Conservation (phyloP, 2,113 vertebrate genomes). For the Dolichotis patagonum region DNA sequence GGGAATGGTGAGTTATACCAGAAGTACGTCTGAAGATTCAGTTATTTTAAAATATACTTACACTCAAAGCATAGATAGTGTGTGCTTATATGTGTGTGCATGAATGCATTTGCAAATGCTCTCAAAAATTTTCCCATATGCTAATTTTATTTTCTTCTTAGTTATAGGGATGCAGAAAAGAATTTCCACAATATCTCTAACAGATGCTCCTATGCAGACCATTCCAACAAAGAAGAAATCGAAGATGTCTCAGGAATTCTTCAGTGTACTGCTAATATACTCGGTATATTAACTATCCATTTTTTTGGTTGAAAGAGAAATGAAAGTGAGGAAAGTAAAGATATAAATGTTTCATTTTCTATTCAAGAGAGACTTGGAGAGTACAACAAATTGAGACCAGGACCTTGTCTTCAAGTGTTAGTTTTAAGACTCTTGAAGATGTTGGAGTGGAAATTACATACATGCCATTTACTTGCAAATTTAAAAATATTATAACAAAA, state of each 20-base stretch:
- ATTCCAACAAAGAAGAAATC: constrained; percentile 91
- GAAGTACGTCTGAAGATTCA: neutral
- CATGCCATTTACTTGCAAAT: neutral
- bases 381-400: neutral
- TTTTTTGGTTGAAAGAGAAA: neutral
- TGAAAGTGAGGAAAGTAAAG: neutral
- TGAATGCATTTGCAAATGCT: neutral
- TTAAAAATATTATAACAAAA: neutral
- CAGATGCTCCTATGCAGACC: constrained; percentile 93
- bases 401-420: constrained; percentile 15
- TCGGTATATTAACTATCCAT: constrained; percentile 88
- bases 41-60: constrained; percentile 2
- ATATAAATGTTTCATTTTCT: neutral
- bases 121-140: constrained; percentile 8
- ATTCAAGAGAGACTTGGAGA: neutral
- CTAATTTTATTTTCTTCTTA: constrained; percentile 82
- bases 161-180: constrained; percentile 91
- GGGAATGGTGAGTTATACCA: neutral
- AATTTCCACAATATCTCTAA: constrained; percentile 91
- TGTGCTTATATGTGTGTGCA: neutral
- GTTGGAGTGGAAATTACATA: constrained; percentile 24
- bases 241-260: constrained; percentile 97
- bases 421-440: neutral
- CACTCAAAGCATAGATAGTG: neutral
- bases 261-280: constrained; percentile 94